These are phyloP conservation scores for Deilephila elpenor DNA, from an alignment of 2,888 invertebrate species.

Conservation along the genomic window DNA sequence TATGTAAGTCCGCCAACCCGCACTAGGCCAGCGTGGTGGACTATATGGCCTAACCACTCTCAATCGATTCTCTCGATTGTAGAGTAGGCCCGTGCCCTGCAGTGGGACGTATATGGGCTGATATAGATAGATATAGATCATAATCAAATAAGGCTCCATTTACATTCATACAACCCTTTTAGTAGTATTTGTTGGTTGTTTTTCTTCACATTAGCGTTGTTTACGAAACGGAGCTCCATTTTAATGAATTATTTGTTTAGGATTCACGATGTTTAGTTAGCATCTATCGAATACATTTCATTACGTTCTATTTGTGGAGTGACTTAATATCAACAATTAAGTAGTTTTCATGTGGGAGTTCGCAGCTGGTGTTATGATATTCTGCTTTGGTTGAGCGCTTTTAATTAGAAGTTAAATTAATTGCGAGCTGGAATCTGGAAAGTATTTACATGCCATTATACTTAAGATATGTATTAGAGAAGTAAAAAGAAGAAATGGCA, in stretches of 20 bases:
- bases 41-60: too few relatives aligned
- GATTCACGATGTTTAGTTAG: slow-evolving; percentile 7
- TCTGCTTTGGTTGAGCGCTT: neutral
- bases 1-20: too few relatives aligned
- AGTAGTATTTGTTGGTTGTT: neutral
- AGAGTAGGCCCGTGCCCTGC: too few relatives aligned
- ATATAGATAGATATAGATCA: too few relatives aligned
- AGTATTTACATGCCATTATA: neutral
- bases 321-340: slow-evolving; percentile 10
- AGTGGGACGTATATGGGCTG: too few relatives aligned
- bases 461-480: neutral
- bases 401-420: neutral
- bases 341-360: neutral
- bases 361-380: neutral
- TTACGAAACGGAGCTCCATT: slow-evolving; percentile 18
- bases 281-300: slow-evolving; percentile 20
- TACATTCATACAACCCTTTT: neutral
- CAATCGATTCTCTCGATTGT: too few relatives aligned
- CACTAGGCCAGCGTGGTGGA: too few relatives aligned
- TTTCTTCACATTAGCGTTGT: slow-evolving; percentile 5
- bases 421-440: neutral
- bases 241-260: slow-evolving; percentile 20
- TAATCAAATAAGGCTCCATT: too few relatives aligned
- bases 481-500: too few relatives aligned
- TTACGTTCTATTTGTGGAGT: neutral